These are phyloP conservation scores for Tokudaia tokunoshimensis DNA, from an alignment of 2,797 vertebrate species.

Conservation along the genomic window DNA sequence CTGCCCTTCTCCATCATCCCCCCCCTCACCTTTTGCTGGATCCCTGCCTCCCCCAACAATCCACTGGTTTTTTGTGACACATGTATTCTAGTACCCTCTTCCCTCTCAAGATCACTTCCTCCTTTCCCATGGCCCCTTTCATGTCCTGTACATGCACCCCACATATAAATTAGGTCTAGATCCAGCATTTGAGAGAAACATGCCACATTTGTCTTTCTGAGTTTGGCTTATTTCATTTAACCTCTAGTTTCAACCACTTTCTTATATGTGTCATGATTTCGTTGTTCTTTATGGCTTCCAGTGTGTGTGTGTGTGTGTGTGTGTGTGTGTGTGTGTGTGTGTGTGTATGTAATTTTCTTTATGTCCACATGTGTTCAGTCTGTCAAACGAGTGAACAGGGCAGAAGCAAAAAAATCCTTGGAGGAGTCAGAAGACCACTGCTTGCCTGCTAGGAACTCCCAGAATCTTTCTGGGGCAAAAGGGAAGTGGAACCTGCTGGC, in stretches of 20 bases:
- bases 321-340: not conserved
- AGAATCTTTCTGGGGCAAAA: not conserved
- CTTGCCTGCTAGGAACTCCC: not conserved
- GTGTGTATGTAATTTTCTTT: not conserved
- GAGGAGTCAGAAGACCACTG: not conserved
- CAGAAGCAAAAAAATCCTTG: not conserved
- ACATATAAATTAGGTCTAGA: not conserved
- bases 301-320: not conserved
- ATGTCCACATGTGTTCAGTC: not conserved
- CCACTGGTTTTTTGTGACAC: not conserved
- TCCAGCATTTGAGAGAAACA: not conserved
- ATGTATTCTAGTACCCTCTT: not conserved
- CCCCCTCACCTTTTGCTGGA: not conserved
- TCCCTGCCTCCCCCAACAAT: not conserved
- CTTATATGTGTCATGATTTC: not conserved
- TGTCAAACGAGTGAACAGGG: not conserved
- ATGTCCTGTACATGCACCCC: not conserved
- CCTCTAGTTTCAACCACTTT: not conserved
- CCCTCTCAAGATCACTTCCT: not conserved
- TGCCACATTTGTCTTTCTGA: not conserved
- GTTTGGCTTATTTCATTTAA: not conserved
- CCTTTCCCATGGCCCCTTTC: not conserved
- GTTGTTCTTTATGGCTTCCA: not conserved
- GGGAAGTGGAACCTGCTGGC: not conserved
- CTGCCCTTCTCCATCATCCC: too few species aligned